Percentiles rank a stretch among this genome's conserved stretches.
phyloP scores from a whole-genome alignment of 2,797 vertebrate genomes.

The Amphiprion clarkii region DNA sequence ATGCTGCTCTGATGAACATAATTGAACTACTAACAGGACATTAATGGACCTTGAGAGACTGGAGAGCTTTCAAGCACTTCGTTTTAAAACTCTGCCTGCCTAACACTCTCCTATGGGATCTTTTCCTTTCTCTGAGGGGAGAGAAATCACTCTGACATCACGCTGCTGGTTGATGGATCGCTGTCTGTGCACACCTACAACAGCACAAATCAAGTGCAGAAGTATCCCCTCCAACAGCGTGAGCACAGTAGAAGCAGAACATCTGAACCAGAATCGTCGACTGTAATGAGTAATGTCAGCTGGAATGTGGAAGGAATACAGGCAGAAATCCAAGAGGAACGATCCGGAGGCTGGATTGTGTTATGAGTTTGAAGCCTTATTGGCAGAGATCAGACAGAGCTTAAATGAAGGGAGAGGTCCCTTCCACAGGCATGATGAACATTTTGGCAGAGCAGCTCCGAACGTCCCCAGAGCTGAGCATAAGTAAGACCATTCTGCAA shows the following conservation, averaged over 20 bases:
- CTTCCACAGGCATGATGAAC: conserved; percentile 73
- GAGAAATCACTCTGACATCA: conserved; percentile 37
- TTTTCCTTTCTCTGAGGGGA: conserved; percentile 8
- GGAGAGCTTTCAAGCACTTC: conserved; percentile 61
- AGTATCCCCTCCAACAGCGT: conserved; percentile 10
- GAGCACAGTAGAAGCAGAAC: conserved; percentile 35
- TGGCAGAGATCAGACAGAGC: conserved; percentile 63
- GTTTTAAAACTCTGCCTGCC: conserved; percentile 44
- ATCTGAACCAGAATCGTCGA: conserved; percentile 26
- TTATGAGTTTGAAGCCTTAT: conserved; percentile 58
- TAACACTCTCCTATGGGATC: conserved; percentile 49
- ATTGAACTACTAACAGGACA: conserved; percentile 54
- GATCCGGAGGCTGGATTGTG: conserved; percentile 63
- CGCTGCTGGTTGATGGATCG: conserved; percentile 32
- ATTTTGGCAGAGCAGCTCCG: conserved; percentile 64
- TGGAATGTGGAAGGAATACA: conserved; percentile 61
- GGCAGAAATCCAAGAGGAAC: conserved; percentile 50
- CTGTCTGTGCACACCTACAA: conserved; percentile 20
- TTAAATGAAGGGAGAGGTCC: conserved; percentile 73
- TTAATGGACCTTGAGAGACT: conserved; percentile 58
- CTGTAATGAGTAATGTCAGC: conserved; percentile 54
- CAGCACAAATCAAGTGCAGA: conserved; percentile 23
- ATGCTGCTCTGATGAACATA: conserved; percentile 51
- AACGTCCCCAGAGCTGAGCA: conserved; percentile 39
- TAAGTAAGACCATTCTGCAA: conserved; percentile 50